A percentile compares a stretch with the other conserved stretches of the same genome.
Conservation (phyloP, 2,113 vertebrate genomes). For the Myrmecophaga tridactyla region DNA sequence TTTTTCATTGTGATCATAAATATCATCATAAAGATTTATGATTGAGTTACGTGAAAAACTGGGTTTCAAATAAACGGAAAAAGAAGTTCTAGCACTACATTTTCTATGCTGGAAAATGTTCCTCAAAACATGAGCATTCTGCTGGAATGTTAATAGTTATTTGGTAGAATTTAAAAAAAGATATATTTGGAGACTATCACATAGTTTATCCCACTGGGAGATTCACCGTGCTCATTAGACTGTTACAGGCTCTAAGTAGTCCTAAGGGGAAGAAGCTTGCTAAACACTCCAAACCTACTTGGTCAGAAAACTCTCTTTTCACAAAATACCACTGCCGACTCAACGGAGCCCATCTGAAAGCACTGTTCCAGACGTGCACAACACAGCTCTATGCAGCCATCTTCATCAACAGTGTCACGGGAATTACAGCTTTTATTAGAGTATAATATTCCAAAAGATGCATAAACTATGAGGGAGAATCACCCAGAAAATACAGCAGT, state of each 20-base stretch:
- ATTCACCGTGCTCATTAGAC: neutral
- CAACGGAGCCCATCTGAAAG: neutral
- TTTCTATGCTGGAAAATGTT: neutral
- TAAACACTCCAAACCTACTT: neutral
- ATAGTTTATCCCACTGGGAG: neutral
- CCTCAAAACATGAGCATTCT: neutral
- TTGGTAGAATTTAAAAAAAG: slow-evolving; percentile 2
- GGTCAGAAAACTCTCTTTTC: neutral
- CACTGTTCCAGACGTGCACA: neutral
- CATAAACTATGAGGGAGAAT: neutral
- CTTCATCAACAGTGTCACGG: neutral
- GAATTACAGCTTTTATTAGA: neutral
- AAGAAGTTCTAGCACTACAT: neutral
- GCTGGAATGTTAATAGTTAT: neutral
- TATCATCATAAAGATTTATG: slow-evolving; percentile 22
- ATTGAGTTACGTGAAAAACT: neutral
- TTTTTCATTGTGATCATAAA: neutral
- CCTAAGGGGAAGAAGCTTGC: neutral
- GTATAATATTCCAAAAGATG: slow-evolving; percentile 8
- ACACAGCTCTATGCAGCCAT: neutral
- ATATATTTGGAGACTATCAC: neutral
- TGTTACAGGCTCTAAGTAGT: neutral
- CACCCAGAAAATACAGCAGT: neutral
- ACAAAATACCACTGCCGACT: neutral
- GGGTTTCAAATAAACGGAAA: slow-evolving; percentile 20